Evolutionary conservation across 2,888 invertebrate genomes (phyloP), one percentile per base, ranked within the genome.

Genomic region (Tenthredo amoena): DNA sequence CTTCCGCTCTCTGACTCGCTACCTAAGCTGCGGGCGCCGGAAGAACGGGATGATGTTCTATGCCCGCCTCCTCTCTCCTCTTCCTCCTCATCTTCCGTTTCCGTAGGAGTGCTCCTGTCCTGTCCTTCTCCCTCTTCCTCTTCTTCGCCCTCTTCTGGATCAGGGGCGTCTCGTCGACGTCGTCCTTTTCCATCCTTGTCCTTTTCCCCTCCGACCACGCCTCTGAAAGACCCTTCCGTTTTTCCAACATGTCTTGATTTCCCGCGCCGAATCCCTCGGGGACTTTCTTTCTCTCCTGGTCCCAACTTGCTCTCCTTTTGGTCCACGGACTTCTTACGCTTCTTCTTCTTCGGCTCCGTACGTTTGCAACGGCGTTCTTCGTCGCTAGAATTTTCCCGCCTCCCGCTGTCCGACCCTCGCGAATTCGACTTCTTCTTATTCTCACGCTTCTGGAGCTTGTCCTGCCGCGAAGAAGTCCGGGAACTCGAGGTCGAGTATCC

Each of bases 401-500:
- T 81, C 40, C 58, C 62, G 40, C 58, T 58, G 37, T 87, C 76
- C 34, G 79, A 82, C 7, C 47, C 86, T 84, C 58, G 84, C 65
- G 72, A 21, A 47, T 21, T 47, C 37, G 85, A 89, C 86, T 85
- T 90, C 87, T 86, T 88, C 72, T 87, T 92, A 68, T 87, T 90
- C 47, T 91, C 90, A 2, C 87, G 90, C 18, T 90, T 89, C 2
- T 89, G 86, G 15, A 87, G 88, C 84, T 89, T 90, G 10, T 89
- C 89, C 50, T 88, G 91, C 84, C 89, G 91, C 84, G 93, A 93
- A 1, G 95, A 94, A 86, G 95, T 95, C 88, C 95, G 95, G 0
- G 96, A 96, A 91, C 96, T 96, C 83, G 95, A 96, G 1, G 96
- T 96, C 1, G 96, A 96, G 89, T 96, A 96, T 15, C 96, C 96